Percentiles rank a stretch among this genome's conserved stretches.
These are phyloP conservation scores for Thoracochromis brauschi DNA, from an alignment of 2,113 vertebrate species.

Conservation along the genomic window DNA sequence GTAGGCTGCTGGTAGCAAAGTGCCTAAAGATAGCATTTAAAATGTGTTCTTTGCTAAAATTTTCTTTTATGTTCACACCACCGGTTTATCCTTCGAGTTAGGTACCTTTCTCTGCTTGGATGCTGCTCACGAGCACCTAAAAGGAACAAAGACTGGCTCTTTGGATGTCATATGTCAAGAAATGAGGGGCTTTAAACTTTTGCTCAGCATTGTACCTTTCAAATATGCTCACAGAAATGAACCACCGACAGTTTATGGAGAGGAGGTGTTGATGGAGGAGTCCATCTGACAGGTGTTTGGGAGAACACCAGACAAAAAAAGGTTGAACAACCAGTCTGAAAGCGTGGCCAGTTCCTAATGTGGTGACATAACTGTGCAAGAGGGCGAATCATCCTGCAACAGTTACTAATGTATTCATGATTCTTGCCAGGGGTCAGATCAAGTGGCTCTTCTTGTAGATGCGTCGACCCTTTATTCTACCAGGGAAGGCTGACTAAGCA, in stretches of 20 bases:
- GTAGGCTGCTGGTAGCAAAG: background rate
- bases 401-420: background rate
- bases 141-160: background rate
- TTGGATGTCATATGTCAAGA: background rate
- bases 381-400: background rate
- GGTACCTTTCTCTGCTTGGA: background rate
- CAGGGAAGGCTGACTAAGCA: background rate
- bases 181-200: fast-evolving
- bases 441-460: background rate
- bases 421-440: background rate
- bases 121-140: background rate
- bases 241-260: background rate
- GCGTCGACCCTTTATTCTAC: background rate
- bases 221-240: background rate
- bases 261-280: background rate
- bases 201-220: background rate
- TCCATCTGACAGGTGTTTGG: background rate
- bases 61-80: fast-evolving
- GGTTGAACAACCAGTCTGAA: background rate
- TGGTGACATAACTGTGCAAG: background rate
- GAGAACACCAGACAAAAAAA: background rate
- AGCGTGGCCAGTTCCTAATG: background rate
- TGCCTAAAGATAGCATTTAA: background rate
- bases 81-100: background rate
- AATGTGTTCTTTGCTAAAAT: background rate